phyloP scores from a whole-genome alignment of 2,888 invertebrate genomes.

The Flexamia atlantica region DNA sequence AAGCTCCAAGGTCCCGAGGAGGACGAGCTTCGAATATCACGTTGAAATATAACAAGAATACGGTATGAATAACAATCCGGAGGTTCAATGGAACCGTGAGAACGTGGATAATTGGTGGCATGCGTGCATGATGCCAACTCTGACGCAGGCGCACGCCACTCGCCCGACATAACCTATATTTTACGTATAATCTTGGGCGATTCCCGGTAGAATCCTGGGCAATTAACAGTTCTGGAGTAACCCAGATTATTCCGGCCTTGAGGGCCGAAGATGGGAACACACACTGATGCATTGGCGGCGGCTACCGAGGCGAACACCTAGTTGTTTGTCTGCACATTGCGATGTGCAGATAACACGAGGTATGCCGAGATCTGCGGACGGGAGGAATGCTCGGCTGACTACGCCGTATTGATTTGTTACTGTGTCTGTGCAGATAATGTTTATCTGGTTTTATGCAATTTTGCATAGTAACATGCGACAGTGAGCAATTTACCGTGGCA shows the following conservation, averaged over 20 bases:
- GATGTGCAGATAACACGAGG: neutral
- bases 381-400: neutral
- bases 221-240: conserved; percentile 5
- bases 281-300: too few species aligned
- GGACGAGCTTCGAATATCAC: conserved; percentile 55
- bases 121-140: conserved; percentile 47
- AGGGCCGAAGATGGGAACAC: conserved; percentile 4
- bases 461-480: too few species aligned
- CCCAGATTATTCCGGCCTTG: conserved; percentile 28
- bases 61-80: conserved; percentile 62
- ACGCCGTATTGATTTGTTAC: neutral
- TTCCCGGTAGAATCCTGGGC: conserved; percentile 2
- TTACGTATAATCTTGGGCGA: neutral
- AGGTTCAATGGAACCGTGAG: conserved; percentile 65
- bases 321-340: too few species aligned
- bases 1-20: conserved; percentile 59
- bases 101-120: conserved; percentile 56
- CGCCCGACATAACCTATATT: conserved; percentile 44
- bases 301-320: conserved; percentile 18
- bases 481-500: too few species aligned
- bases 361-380: neutral
- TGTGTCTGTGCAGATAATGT: neutral
- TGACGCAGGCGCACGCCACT: conserved; percentile 89
- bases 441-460: too few species aligned
- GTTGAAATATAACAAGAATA: conserved; percentile 62